Evolutionary conservation across 2,888 invertebrate genomes (phyloP).

Genomic region (Helicoverpa assulta): DNA sequence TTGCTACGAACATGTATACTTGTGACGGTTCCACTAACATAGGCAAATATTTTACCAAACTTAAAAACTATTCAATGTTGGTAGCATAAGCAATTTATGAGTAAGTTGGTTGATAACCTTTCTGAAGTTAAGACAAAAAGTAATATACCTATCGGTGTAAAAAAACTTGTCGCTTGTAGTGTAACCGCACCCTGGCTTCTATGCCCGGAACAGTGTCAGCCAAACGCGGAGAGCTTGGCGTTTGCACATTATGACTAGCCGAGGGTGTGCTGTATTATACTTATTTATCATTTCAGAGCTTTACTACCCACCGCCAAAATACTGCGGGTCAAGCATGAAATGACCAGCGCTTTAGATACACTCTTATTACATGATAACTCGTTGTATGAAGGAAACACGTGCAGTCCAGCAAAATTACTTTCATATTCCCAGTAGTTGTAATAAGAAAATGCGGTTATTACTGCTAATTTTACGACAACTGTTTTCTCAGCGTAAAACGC

Average conservation of each 20-base stretch:
- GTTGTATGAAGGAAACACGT: constrained; percentile 6
- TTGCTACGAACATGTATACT: background rate
- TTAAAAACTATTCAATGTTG: no score
- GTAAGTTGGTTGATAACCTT: no score
- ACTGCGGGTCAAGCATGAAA: constrained; percentile 47
- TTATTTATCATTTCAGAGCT: constrained; percentile 73
- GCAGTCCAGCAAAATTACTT: constrained; percentile 37
- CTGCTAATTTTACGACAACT: constrained; percentile 47
- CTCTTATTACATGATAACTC: constrained; percentile 13
- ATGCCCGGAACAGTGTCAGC: constrained; percentile 85
- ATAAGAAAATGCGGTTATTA: constrained; percentile 39
- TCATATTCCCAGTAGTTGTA: constrained; percentile 28
- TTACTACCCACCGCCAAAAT: constrained; percentile 56
- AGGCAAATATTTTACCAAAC: no score
- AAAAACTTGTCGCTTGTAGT: constrained; percentile 66
- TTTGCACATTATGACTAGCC: constrained; percentile 89
- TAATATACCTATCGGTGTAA: background rate
- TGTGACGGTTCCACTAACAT: background rate
- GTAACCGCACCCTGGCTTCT: constrained; percentile 64
- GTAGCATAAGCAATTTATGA: no score
- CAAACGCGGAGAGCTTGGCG: constrained; percentile 87
- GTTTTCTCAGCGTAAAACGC: constrained; percentile 42
- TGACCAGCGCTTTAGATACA: constrained; percentile 32
- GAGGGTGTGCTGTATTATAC: constrained; percentile 73
- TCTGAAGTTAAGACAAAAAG: no score